Conservation (phyloP, 92 coral and sea anemone genomes). For the Heliopora coerulea region DNA sequence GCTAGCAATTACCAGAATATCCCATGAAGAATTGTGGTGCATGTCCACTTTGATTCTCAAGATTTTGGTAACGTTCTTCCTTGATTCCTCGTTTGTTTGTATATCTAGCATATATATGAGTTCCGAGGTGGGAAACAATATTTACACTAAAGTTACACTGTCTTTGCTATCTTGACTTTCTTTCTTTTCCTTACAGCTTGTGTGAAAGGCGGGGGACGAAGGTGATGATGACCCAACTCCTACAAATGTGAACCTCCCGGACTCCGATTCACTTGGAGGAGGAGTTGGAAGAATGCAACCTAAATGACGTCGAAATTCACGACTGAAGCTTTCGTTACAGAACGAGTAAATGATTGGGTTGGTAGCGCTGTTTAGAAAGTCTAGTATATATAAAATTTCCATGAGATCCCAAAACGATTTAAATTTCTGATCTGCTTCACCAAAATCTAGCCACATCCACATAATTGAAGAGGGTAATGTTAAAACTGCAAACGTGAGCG, state of each 20-base stretch:
- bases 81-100: too few relatives aligned
- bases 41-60: too few relatives aligned
- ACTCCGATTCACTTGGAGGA: not conserved
- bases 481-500: slow-evolving; percentile 85
- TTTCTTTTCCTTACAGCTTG: too few relatives aligned
- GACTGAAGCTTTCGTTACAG: slow-evolving; percentile 95
- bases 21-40: too few relatives aligned
- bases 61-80: too few relatives aligned
- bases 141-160: too few relatives aligned
- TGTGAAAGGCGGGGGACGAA: too few relatives aligned
- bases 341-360: slow-evolving; percentile 93
- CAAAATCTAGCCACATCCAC: slow-evolving; percentile 98
- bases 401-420: slow-evolving; percentile 68
- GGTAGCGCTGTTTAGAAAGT: slow-evolving; percentile 92
- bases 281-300: slow-evolving; percentile 25
- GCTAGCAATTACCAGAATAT: too few relatives aligned
- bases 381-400: slow-evolving; percentile 77
- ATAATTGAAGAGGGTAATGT: slow-evolving; percentile 86
- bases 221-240: too few relatives aligned
- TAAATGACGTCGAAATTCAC: slow-evolving; percentile 63
- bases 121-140: too few relatives aligned
- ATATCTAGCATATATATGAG: too few relatives aligned
- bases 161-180: too few relatives aligned
- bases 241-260: not conserved
- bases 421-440: slow-evolving; percentile 65